Base-by-base conservation (phyloP, 1,140 invertebrate species). In the Diorhabda carinulata region DNA sequence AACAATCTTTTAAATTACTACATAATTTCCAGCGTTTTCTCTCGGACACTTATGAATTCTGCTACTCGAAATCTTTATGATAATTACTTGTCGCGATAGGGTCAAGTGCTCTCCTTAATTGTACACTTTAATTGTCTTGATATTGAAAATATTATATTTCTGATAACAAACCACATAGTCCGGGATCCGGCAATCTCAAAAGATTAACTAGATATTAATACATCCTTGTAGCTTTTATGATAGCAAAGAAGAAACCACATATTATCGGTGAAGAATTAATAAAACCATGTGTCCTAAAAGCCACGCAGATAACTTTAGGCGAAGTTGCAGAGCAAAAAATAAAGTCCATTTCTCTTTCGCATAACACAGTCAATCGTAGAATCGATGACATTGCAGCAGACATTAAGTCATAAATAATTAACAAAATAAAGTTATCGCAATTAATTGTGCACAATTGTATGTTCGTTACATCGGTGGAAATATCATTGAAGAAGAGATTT, bases 361-460 rank as follows among this genome's bases (percentile, higher is more conserved):
- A 66, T 66, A 59, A 66, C 57, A 66, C 25, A 25, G 25, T 25
- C 6, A 59, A 41, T 5, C 56, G 40, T 41, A 58, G 40, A 68
- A 68, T 68, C 41, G 58, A 52, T 62, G 57, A 68, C 7, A 68
- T 68, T 42, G 41, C 66, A 61, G 66, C 10, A 61, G 58, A 68
- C 43, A 47, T 25, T 25, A 45, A 47, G 59, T 42, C 10, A 60
- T 57, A 57, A 68, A 45, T 68, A 52, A 41, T 62, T 9, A 52
- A 57, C 40, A 60, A 70, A 60, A 5, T 66, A 65, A 42, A 60
- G 43, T 65, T 25, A 61, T 67, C 25, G 43, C 68, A 67, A 64
- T 73, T 52, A 69, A 73, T 52, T 70, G 70, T 66, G 69, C 70
- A 63, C 70, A 74, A 69, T 60, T 70, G 68, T 75, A 72, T 70